A percentile compares a stretch with the other conserved stretches of the same genome.
These are phyloP conservation scores for Phyllotreta striolata DNA, from an alignment of 2,888 invertebrate genomes.

Conservation along the genomic window DNA sequence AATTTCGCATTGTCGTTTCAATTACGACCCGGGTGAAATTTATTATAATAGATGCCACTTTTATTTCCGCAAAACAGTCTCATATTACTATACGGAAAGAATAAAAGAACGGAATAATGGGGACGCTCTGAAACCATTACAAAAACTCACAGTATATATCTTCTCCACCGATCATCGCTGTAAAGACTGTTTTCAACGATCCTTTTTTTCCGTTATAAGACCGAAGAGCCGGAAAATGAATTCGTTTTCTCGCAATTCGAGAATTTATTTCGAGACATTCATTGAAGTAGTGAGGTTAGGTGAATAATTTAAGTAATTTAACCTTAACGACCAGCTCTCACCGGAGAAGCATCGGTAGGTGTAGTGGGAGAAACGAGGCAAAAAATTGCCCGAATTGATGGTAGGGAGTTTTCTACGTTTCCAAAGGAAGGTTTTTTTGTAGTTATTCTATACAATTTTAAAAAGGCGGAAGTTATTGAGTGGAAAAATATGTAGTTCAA, in stretches of 20 bases:
- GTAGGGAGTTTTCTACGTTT: background rate
- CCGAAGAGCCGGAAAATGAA: conserved; percentile 14
- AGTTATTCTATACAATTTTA: too few relatives aligned
- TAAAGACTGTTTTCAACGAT: background rate
- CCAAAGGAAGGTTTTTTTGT: too few relatives aligned
- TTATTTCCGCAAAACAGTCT: too few relatives aligned
- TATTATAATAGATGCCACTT: too few relatives aligned
- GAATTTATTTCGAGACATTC: conserved; percentile 29
- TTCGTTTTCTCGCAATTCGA: conserved; percentile 21
- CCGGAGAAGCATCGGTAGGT: conserved; percentile 3
- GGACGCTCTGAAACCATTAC: too few relatives aligned
- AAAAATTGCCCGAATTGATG: conserved; percentile 20
- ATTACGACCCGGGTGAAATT: too few relatives aligned
- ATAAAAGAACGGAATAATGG: too few relatives aligned
- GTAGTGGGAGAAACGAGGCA: conserved; percentile 19
- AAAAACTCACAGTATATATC: background rate
- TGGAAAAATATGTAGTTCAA: too few relatives aligned
- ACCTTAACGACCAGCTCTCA: conserved; percentile 24
- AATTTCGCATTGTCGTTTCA: too few relatives aligned
- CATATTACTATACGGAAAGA: too few relatives aligned
- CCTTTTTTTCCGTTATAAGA: background rate
- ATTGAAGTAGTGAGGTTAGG: conserved; percentile 30
- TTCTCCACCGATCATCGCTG: background rate
- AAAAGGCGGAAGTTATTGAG: too few relatives aligned
- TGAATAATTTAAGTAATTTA: conserved; percentile 35